A percentile compares a stretch with the other conserved stretches of the same genome.
Conservation (phyloP, 2,113 vertebrate genomes). For the Sinocyclocheilus maitianheensis region DNA sequence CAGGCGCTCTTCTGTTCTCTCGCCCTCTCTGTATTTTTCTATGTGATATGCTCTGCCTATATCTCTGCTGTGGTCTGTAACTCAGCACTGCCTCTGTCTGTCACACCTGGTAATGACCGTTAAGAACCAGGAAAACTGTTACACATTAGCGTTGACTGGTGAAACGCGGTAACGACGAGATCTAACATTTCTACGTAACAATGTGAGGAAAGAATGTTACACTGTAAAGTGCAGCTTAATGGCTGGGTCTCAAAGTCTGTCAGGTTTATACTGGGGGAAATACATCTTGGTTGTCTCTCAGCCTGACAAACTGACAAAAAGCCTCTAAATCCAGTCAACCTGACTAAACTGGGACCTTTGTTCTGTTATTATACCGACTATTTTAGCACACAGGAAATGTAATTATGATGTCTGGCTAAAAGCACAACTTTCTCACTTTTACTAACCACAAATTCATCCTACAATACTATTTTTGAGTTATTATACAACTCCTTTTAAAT, state of each 20-base stretch:
- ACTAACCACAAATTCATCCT: too few species aligned
- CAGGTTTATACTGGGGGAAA: neutral
- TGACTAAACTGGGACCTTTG: neutral
- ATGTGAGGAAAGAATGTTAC: neutral
- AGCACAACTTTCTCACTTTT: too few species aligned
- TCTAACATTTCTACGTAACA: neutral
- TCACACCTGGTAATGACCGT: constrained; percentile 77
- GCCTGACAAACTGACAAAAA: neutral
- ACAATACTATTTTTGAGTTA: too few species aligned
- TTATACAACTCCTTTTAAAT: too few species aligned
- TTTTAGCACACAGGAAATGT: neutral
- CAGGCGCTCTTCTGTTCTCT: constrained; percentile 76
- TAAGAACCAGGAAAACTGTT: constrained; percentile 65
- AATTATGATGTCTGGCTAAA: too few species aligned
- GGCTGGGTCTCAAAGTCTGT: neutral
- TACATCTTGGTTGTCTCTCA: neutral
- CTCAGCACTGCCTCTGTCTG: constrained; percentile 81
- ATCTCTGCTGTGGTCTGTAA: constrained; percentile 76
- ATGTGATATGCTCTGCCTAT: constrained; percentile 77
- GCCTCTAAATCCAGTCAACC: neutral
- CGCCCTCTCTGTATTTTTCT: constrained; percentile 76
- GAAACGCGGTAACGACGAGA: neutral
- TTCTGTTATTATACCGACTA: neutral
- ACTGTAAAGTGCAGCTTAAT: neutral
- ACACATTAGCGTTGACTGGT: neutral